Evolutionary conservation across 1,140 invertebrate genomes (phyloP), one percentile per base, ranked within the genome.

Genomic region (Schmidtea mediterranea): DNA sequence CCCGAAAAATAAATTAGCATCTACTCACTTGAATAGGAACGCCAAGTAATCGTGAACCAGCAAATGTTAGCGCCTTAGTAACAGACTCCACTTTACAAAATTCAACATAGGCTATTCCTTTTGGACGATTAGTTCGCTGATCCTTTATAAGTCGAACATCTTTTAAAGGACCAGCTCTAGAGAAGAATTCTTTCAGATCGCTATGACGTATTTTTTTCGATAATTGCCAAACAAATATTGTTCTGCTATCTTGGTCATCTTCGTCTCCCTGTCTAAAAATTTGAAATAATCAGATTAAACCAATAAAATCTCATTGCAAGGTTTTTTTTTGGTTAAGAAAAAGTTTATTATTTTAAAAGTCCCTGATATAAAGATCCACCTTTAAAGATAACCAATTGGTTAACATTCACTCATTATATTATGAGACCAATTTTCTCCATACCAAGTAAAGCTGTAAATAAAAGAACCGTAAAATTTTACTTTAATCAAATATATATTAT

Each of bases 101-200:
- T 68, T 99, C 92, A 43, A 99, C 86, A 66, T 99, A 99, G 15
- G 87, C 82, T 59, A 98, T 97, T 46, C 92, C 92, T 69, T 98
- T 98, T 56, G 94, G 97, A 54, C 89, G 71, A 56, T 90, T 74
- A 0, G 92, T 98, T 68, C 95, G 94, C 62, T 95, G 95, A 65
- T 95, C 95, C 38, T 86, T 92, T 39, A 99, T 99, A 52, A 98
- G 75, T 59, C 87, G 72, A 9, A 99, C 92, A 72, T 98, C 92
- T 56, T 84, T 74, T 18, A 75, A 71, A 73, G 92, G 92, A 36
- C 92, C 92, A 50, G 97, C 89, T 49, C 83, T 81, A 2, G 83
- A 90, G 62, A 99, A 98, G 64, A 99, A 99, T 66, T 97, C 89
- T 70, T 98, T 90, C 32, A 99, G 68, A 65, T 99, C 90, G 50